Evolutionary conservation across 2,888 invertebrate species (phyloP).

Genomic region (Campopleginae sp.): DNA sequence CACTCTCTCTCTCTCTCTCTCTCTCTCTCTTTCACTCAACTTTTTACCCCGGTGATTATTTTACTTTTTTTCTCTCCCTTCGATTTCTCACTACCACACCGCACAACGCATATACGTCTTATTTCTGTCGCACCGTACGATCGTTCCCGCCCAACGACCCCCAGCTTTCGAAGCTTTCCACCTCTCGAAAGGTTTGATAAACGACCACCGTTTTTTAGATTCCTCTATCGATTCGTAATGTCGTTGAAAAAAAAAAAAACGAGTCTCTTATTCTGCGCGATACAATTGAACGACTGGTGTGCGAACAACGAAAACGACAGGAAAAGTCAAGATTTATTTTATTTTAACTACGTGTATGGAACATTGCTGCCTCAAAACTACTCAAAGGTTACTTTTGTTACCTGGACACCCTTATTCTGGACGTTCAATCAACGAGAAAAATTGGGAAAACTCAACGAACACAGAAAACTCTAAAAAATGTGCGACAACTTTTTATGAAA

Average conservation of each 20-base stretch:
- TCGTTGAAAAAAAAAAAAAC: conserved; percentile 32
- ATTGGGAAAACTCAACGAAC: neutral
- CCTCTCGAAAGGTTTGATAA: conserved; percentile 54
- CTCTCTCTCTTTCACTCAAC: neutral
- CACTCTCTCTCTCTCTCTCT: conserved; percentile 20
- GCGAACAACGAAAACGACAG: conserved; percentile 16
- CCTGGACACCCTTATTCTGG: neutral
- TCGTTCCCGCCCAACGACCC: conserved; percentile 46
- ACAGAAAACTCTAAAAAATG: neutral
- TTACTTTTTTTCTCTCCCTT: conserved; percentile 48
- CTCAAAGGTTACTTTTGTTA: neutral
- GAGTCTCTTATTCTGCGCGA: conserved; percentile 19
- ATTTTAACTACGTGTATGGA: conserved; percentile 15
- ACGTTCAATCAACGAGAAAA: neutral
- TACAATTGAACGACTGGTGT: conserved; percentile 24
- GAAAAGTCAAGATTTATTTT: conserved; percentile 29
- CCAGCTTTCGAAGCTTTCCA: conserved; percentile 37
- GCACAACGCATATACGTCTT: conserved; percentile 47
- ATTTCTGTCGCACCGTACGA: conserved; percentile 40
- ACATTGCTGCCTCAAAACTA: neutral
- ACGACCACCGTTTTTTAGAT: conserved; percentile 41
- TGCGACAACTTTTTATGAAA: neutral
- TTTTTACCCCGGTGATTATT: conserved; percentile 43
- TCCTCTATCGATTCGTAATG: conserved; percentile 47
- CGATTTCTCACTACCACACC: conserved; percentile 42